Percentiles rank a stretch among this genome's conserved stretches.
These are phyloP conservation scores for Chelmon rostratus DNA, from an alignment of 2,797 vertebrate genomes.

Conservation along the genomic window DNA sequence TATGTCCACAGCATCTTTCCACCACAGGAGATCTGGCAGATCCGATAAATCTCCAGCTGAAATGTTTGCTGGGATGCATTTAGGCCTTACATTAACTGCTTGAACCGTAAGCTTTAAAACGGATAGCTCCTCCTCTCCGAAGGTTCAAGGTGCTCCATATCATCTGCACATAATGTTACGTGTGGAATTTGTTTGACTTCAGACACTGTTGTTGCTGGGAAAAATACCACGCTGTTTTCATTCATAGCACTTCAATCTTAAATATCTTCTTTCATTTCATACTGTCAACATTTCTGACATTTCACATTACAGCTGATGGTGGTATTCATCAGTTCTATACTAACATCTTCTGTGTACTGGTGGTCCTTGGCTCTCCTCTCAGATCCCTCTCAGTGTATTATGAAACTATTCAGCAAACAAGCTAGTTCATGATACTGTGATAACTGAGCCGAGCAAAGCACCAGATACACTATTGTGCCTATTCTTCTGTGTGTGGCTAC, in stretches of 20 bases:
- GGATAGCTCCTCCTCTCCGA: neutral
- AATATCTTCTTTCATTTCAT: neutral
- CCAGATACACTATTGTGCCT: neutral
- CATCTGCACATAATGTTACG: neutral
- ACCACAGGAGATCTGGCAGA: slow-evolving; percentile 46
- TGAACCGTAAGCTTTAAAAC: slow-evolving; percentile 9
- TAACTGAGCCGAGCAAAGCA: slow-evolving; percentile 18
- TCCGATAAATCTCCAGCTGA: slow-evolving; percentile 35
- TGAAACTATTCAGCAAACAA: slow-evolving; percentile 37
- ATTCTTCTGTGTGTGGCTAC: neutral
- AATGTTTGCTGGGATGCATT: slow-evolving; percentile 40
- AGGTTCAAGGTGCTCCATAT: slow-evolving; percentile 1
- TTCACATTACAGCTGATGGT: neutral
- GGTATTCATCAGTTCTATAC: neutral
- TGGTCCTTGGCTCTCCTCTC: neutral
- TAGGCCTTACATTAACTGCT: slow-evolving; percentile 15
- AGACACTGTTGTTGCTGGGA: too few relatives aligned
- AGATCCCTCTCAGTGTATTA: neutral
- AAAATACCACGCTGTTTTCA: neutral
- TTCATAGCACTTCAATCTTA: neutral
- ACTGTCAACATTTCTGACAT: neutral
- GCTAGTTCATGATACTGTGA: neutral
- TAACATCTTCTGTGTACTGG: slow-evolving; percentile 5
- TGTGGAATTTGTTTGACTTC: neutral
- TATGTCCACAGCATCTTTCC: slow-evolving; percentile 64